Evolutionary conservation across 2,888 invertebrate species (phyloP), one percentile per base, ranked within the genome.

Genomic region (Ephialtes manifestator): DNA sequence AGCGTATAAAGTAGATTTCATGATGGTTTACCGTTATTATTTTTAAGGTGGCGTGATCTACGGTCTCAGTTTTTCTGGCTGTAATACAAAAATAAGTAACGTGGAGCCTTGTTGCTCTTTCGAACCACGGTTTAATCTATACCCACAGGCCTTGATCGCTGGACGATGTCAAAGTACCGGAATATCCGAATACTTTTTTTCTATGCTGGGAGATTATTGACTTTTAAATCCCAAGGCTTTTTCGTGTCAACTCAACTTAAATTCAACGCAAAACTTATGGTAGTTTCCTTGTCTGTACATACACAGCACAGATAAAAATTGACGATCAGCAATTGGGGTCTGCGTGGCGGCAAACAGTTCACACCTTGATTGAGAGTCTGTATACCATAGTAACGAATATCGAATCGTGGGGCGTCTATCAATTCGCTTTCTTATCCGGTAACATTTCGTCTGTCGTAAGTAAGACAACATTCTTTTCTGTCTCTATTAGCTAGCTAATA

Each of bases 41-140:
- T 24, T 58, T 58, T 13, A 24, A 72, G 39, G 35, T 43, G 43
- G 35, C 31, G 1, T 39, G 18, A 63, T n/a, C 75, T 63, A 63
- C 46, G 46, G 58, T 11, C 18, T 60, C 60, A 18, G 72, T 79
- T 76, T 58, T 58, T 65, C 65, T 70, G 67, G 67, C 65, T 63
- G 83, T 68, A 67, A 86, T 87, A 87, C 51, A 87, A 87, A 87
- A 87, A 87, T 86, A 87, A 86, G 79, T 87, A 83, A 83, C 81
- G 85, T 63, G 70, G 83, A 83, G 85, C 67, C 80, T 74, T 68
- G 75, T 71, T 76, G 74, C 55, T 81, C 63, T 53, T 55, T 76
- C 53, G 20, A 48, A 58, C 24, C 72, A 24, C 58, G 72, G 70
- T 78, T 51, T 72, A 75, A 74, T 48, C 28, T 58, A 67, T 60